A percentile compares a stretch with the other conserved stretches of the same genome.
Evolutionary conservation across 2,888 invertebrate genomes (phyloP).

Genomic region (Quadriops clusia): DNA sequence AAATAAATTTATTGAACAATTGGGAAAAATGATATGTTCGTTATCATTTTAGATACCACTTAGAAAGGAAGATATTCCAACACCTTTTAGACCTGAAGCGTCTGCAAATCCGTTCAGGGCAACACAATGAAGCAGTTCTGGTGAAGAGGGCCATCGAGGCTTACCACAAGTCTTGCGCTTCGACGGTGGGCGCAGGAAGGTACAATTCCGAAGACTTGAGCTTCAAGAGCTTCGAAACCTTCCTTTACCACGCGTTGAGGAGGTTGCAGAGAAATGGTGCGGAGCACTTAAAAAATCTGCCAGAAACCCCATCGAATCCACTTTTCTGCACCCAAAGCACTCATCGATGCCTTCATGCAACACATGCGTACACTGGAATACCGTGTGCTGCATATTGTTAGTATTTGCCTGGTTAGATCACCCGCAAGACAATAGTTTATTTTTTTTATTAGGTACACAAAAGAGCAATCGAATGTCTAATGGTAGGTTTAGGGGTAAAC

Average conservation of each 20-base stretch:
- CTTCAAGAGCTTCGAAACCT: conserved; percentile 73
- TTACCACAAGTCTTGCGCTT: conserved; percentile 64
- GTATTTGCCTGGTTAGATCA: conserved; percentile 30
- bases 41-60: conserved; percentile 58
- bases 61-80: conserved; percentile 86
- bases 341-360: conserved; percentile 80
- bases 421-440: background rate
- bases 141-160: conserved; percentile 80
- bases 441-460: too few relatives aligned
- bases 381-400: conserved; percentile 81
- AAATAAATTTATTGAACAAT: too few relatives aligned
- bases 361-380: conserved; percentile 81
- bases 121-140: conserved; percentile 75
- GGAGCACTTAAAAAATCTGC: conserved; percentile 42
- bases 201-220: conserved; percentile 56
- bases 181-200: conserved; percentile 50
- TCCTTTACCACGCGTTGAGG: conserved; percentile 75
- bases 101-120: conserved; percentile 80
- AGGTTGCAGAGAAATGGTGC: conserved; percentile 62
- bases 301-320: conserved; percentile 44
- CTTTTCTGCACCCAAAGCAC: conserved; percentile 76
- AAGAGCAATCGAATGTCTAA: too few relatives aligned
- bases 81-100: conserved; percentile 85
- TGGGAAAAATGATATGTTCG: too few relatives aligned
- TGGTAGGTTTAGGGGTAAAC: too few relatives aligned